A percentile compares a stretch with the other conserved stretches of the same genome.
Evolutionary conservation across 2,113 vertebrate genomes (phyloP).

Genomic region (Istiophorus platypterus): DNA sequence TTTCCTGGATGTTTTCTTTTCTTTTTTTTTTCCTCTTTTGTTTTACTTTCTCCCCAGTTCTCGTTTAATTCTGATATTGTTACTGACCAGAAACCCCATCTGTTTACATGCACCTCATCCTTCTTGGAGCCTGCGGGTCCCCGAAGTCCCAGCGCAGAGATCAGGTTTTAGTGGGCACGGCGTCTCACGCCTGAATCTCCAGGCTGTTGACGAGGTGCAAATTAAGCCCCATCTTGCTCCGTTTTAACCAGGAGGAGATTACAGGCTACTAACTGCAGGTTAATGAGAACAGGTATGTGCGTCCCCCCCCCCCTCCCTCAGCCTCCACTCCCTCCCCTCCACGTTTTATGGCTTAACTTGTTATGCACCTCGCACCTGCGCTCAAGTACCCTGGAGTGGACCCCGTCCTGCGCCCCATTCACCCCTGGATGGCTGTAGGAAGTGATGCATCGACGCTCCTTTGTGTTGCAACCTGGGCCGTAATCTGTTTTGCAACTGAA

Average conservation of each 20-base stretch:
- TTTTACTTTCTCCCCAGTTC: too few species aligned
- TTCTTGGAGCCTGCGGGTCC: not conserved
- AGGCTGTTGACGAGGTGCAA: conserved; percentile 30
- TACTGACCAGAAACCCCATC: not conserved
- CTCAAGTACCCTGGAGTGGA: conserved; percentile 68
- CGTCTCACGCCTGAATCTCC: not conserved
- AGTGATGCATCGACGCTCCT: conserved; percentile 81
- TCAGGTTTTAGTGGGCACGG: too few species aligned
- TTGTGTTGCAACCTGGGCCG: conserved; percentile 83
- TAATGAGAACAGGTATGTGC: conserved; percentile 68
- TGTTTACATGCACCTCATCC: not conserved
- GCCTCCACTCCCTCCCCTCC: not conserved
- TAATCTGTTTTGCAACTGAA: conserved; percentile 90
- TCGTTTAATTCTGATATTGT: not conserved
- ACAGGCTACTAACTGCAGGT: conserved; percentile 48
- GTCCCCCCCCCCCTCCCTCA: not conserved
- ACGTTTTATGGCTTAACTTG: conserved; percentile 66
- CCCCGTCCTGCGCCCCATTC: conserved; percentile 77
- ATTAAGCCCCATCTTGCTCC: conserved; percentile 12
- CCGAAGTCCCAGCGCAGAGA: not conserved
- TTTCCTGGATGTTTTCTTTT: not conserved
- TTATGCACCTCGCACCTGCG: conserved; percentile 82
- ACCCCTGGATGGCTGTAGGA: conserved; percentile 81
- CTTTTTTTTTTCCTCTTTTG: too few species aligned
- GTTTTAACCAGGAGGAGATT: conserved; percentile 7